A percentile compares a stretch with the other conserved stretches of the same genome.
These are phyloP conservation scores for Sebastes ruberrimus DNA, from an alignment of 2,797 vertebrate species.

Conservation along the genomic window DNA sequence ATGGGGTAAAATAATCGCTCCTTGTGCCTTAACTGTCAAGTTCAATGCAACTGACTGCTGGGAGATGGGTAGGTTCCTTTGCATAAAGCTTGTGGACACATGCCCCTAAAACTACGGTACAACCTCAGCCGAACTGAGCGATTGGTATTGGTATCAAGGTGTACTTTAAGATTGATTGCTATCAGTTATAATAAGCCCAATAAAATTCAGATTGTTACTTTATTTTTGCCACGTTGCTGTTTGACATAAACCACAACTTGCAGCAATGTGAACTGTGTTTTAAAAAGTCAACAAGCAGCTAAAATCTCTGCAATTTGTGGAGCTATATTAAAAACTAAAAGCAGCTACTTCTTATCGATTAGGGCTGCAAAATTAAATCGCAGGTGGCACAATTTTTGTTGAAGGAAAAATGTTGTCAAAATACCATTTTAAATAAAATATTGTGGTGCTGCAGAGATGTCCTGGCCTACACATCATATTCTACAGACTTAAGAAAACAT, in stretches of 20 bases:
- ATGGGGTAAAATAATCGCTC: slow-evolving; percentile 26
- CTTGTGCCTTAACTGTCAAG: background rate
- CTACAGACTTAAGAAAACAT: no score
- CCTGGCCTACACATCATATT: no score
- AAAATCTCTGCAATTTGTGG: background rate
- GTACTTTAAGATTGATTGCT: background rate
- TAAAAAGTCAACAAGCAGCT: background rate
- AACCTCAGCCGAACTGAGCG: background rate
- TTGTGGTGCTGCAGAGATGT: no score
- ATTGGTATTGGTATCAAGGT: background rate
- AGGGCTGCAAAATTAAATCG: no score
- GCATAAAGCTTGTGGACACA: background rate
- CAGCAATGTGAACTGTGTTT: background rate
- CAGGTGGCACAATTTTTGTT: no score
- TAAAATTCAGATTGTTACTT: background rate
- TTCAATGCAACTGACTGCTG: background rate
- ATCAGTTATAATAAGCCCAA: background rate
- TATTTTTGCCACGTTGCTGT: background rate
- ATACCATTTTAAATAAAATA: no score
- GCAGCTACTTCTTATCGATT: background rate
- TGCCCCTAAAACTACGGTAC: background rate
- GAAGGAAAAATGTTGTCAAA: no score
- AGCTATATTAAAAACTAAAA: background rate
- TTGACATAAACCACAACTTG: background rate
- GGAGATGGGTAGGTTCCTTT: background rate